phyloP scores from a whole-genome alignment of 2,888 invertebrate species.

The Chaetogeoica ovagalla region DNA sequence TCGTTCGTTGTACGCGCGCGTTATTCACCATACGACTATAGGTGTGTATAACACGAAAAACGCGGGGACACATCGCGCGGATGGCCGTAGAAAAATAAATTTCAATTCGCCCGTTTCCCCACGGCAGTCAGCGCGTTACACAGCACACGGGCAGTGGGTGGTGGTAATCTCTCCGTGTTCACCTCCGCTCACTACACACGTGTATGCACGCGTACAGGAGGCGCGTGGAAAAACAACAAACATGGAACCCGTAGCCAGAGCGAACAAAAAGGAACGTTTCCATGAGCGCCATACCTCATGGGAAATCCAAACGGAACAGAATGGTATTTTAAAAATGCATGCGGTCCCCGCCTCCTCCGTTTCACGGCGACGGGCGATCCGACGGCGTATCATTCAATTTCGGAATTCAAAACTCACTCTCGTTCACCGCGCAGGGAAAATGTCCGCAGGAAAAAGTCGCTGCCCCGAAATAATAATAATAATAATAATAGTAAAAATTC shows the following conservation, averaged over 20 bases:
- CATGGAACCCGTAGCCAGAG: not conserved
- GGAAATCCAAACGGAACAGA: constrained; percentile 51
- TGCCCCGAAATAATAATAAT: constrained; percentile 20
- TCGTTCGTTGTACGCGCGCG: not conserved
- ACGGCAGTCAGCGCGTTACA: too few species aligned
- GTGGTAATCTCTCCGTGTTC: not conserved
- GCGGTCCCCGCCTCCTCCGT: not conserved
- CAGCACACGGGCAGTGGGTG: too few species aligned
- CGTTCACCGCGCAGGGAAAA: too few species aligned
- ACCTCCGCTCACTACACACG: not conserved
- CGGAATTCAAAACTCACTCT: constrained; percentile 4
- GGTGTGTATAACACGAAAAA: not conserved
- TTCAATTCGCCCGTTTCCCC: constrained; percentile 1
- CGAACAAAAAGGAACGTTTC: constrained; percentile 35
- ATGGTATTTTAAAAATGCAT: constrained; percentile 51
- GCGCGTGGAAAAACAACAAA: constrained; percentile 37
- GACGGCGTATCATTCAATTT: constrained; percentile 46
- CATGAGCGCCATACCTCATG: constrained; percentile 32
- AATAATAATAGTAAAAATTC: constrained; percentile 38
- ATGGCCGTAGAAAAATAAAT: constrained; percentile 27
- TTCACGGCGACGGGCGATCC: not conserved
- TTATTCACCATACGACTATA: not conserved
- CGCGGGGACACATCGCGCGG: not conserved
- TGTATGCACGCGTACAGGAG: too few species aligned
- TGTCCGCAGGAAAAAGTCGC: not conserved